Conservation (phyloP, 2,113 vertebrate species). For the Colinus virginianus region DNA sequence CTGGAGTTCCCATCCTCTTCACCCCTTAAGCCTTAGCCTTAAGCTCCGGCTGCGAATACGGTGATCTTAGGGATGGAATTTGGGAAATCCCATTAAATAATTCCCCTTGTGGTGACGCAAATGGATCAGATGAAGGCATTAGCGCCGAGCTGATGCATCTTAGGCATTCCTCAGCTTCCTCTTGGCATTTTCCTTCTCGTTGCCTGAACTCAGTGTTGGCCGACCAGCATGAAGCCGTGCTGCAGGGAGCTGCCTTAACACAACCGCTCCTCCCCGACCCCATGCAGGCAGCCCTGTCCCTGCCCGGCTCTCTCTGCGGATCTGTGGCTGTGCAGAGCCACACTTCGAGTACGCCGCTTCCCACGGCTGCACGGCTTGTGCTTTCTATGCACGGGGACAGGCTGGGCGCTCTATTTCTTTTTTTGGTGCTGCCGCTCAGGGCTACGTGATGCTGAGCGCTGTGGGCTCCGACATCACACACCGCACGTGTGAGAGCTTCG, state of each 20-base stretch:
- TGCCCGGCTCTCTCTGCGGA: not conserved
- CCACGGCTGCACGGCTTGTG: fast-evolving
- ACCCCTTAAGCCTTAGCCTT: not conserved
- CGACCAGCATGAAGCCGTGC: not conserved
- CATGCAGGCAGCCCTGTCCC: not conserved
- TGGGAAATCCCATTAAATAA: not conserved
- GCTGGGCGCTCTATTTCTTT: fast-evolving
- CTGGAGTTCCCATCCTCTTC: not conserved
- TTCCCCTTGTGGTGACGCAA: not conserved
- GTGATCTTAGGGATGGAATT: not conserved
- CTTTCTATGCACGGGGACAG: not conserved
- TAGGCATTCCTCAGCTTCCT: conserved; percentile 8
- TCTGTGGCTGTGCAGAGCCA: fast-evolving
- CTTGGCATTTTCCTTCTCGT: not conserved
- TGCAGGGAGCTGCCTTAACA: not conserved
- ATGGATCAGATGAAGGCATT: not conserved
- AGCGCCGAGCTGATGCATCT: not conserved
- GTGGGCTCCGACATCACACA: fast-evolving
- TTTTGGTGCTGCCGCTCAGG: fast-evolving
- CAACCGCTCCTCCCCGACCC: not conserved
- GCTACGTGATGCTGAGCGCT: not conserved
- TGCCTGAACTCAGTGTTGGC: not conserved
- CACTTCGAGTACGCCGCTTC: not conserved
- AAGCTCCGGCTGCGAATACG: not conserved
- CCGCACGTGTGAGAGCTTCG: fast-evolving